phyloP scores from a whole-genome alignment of 2,113 vertebrate species.

The Ochotona curzoniae region DNA sequence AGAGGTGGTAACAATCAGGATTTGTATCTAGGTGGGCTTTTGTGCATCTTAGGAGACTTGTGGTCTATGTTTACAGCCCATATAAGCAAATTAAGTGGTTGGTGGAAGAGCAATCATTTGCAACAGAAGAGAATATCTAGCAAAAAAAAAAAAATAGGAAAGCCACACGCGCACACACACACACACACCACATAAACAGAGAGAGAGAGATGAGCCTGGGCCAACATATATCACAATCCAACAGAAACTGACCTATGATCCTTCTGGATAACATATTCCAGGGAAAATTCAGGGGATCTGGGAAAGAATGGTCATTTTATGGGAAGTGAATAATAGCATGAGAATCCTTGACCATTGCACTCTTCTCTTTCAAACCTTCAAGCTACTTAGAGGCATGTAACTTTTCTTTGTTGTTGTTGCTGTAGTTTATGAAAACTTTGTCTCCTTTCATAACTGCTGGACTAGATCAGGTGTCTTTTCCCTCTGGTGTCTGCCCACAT shows the following conservation, averaged over 20 bases:
- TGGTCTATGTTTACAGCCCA: background rate
- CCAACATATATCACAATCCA: background rate
- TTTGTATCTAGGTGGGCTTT: background rate
- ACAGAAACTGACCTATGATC: background rate
- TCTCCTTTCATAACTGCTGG: background rate
- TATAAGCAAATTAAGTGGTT: background rate
- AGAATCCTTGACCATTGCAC: conserved; percentile 82
- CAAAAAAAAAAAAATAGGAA: background rate
- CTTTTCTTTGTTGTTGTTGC: background rate
- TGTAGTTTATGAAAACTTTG: background rate
- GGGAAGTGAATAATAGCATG: conserved; percentile 58
- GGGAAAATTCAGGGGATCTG: conserved; percentile 68
- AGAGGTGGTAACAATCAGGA: background rate
- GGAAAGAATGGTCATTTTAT: conserved; percentile 74
- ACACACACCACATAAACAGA: background rate
- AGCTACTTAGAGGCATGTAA: conserved; percentile 59
- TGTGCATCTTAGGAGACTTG: background rate
- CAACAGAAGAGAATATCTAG: background rate
- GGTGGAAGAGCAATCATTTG: background rate
- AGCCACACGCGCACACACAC: background rate
- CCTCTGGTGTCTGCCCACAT: conserved; percentile 3
- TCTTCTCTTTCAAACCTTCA: conserved; percentile 58
- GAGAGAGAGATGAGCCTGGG: fast-evolving
- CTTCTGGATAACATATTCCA: conserved; percentile 78
- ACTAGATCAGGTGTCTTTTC: conserved; percentile 48